Evolutionary conservation across 2,113 vertebrate species (phyloP).

Genomic region (Numida meleagris): DNA sequence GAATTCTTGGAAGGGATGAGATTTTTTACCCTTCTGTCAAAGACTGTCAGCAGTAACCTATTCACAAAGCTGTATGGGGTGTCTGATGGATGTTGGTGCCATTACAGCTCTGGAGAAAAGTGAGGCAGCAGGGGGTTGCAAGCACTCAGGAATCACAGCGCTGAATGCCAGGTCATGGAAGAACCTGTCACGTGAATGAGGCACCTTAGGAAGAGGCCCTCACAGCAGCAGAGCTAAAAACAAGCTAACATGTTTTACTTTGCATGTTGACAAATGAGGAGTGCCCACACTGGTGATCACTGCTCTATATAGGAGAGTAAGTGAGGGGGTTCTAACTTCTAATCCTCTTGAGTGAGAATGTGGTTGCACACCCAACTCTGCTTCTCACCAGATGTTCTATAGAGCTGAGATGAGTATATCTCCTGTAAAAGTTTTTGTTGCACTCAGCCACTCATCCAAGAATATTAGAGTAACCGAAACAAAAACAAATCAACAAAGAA

Average conservation of each 20-base stretch:
- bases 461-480: neutral
- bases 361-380: neutral
- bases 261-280: neutral
- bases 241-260: neutral
- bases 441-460: neutral
- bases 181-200: accelerated
- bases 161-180: neutral
- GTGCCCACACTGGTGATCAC: neutral
- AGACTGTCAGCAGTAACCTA: neutral
- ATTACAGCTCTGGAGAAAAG: neutral
- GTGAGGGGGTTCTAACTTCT: neutral
- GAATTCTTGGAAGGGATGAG: neutral
- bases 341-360: neutral
- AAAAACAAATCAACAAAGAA: neutral
- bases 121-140: neutral
- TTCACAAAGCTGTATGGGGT: neutral
- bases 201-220: neutral
- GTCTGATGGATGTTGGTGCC: neutral
- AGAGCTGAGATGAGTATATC: neutral
- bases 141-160: neutral
- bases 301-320: neutral
- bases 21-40: neutral
- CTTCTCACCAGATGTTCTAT: neutral
- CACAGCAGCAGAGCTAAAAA: neutral
- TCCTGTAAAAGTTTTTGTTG: neutral